Evolutionary conservation across 2,888 invertebrate genomes (phyloP), one percentile per base, ranked within the genome.

Genomic region (Tinea pellionella): DNA sequence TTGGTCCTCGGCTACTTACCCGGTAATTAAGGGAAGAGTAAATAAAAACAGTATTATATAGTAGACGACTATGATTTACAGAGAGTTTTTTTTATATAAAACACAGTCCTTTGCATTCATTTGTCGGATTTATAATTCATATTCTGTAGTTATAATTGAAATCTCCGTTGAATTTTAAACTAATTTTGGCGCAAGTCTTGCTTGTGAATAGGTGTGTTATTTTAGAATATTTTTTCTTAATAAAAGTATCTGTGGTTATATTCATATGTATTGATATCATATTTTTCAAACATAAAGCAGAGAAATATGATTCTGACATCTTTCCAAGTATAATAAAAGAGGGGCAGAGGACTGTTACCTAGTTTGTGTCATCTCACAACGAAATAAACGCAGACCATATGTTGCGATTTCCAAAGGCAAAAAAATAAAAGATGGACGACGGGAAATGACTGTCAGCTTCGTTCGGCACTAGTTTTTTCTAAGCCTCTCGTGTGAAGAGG

Each of bases 371-470:
- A 57, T 57, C 19, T 18, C 29, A 12, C 15, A 32, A 57, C 57
- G 57, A 59, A 41, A 29, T 19, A 47, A 55, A 65, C 64, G 67
- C 67, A 68, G 67, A 69, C 75, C 84, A 85, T 77, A 84, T 85
- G 83, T 77, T 78, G 75, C 78, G 76, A 82, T 78, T 80, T 80
- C 76, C 75, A 75, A 72, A 66, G 70, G 75, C 77, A 80, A 80
- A 74, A 73, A 77, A 30, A 37, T 29, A 37, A 42, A 74, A 78
- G 72, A 81, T 75, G 73, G 75, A 82, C 72, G 75, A 77, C 77
- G 75, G 80, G 80, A 83, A 84, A 85, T 80, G 71, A 76, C 74
- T 77, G 79, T 74, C 78, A 76, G 75, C 65, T 68, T 71, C 70
- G 74, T 73, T 76, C 75, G 68, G 72, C 72, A 70, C 70, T 69